A percentile compares a stretch with the other conserved stretches of the same genome.
Conservation (phyloP, 2,888 invertebrate species). For the Hydraecia micacea region DNA sequence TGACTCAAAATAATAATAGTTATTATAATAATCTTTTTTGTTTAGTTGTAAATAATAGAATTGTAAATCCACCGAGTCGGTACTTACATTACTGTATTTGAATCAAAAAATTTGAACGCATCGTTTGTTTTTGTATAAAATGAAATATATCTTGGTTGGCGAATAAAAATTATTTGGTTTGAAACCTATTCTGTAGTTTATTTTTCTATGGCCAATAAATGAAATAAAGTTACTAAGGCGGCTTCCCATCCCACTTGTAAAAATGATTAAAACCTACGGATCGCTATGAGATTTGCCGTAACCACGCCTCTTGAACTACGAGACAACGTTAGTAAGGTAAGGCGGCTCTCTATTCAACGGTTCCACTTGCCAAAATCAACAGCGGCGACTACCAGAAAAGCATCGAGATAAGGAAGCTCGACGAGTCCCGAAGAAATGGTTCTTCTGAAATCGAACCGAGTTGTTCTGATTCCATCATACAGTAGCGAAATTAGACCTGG, state of each 20-base stretch:
- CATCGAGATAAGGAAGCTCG: background rate
- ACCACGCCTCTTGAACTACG: no score
- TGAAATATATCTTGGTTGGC: constrained; percentile 54
- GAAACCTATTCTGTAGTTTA: constrained; percentile 33
- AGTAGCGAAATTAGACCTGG: background rate
- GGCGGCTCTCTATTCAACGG: no score
- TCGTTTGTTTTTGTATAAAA: constrained; percentile 50
- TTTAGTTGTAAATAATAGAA: constrained; percentile 62
- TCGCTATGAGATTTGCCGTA: no score
- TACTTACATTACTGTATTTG: constrained; percentile 50
- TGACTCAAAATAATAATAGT: constrained; percentile 61
- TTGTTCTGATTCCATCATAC: background rate
- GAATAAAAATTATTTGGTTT: constrained; percentile 58
- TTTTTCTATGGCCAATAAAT: background rate
- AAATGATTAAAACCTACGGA: no score
- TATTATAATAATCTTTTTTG: constrained; percentile 31
- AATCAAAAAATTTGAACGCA: constrained; percentile 35
- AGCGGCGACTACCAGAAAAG: background rate
- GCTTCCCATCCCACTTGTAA: background rate
- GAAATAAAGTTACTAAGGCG: background rate
- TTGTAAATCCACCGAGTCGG: constrained; percentile 66
- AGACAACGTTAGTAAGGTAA: no score
- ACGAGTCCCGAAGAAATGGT: background rate
- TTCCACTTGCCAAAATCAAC: background rate
- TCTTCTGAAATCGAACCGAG: background rate